Percentiles rank a stretch among this genome's conserved stretches.
phyloP scores from a whole-genome alignment of 2,113 vertebrate species.

The Haemorhous mexicanus region DNA sequence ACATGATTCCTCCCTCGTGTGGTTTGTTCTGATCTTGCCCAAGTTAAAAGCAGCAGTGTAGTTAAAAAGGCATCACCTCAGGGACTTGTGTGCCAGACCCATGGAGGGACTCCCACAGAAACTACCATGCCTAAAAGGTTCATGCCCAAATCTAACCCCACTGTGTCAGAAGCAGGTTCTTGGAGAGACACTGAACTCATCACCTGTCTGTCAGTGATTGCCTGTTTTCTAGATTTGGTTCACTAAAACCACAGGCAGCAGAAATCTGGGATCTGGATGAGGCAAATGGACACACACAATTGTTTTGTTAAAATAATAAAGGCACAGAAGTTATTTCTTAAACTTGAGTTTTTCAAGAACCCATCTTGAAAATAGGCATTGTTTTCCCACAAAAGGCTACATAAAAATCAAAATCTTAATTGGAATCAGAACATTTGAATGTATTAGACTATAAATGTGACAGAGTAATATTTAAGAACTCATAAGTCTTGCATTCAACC shows the following conservation, averaged over 20 bases:
- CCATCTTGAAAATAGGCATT: not conserved
- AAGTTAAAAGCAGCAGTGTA: not conserved
- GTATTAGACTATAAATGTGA: not conserved
- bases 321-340: not conserved
- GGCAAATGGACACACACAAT: not conserved
- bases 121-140: not conserved
- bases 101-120: not conserved
- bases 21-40: not conserved
- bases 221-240: not conserved
- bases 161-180: not conserved
- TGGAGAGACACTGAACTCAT: not conserved
- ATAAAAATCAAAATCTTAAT: not conserved
- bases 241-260: not conserved
- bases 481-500: not conserved
- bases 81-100: not conserved
- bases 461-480: not conserved
- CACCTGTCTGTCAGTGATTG: not conserved
- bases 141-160: fast-evolving
- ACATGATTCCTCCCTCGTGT: not conserved
- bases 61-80: not conserved
- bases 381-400: not conserved
- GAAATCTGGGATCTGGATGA: not conserved
- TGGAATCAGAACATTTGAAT: not conserved
- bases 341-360: not conserved
- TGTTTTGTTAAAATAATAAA: not conserved